A percentile compares a stretch with the other conserved stretches of the same genome.
These are phyloP conservation scores for Kryptopterus vitreolus DNA, from an alignment of 2,797 vertebrate genomes.

Conservation along the genomic window DNA sequence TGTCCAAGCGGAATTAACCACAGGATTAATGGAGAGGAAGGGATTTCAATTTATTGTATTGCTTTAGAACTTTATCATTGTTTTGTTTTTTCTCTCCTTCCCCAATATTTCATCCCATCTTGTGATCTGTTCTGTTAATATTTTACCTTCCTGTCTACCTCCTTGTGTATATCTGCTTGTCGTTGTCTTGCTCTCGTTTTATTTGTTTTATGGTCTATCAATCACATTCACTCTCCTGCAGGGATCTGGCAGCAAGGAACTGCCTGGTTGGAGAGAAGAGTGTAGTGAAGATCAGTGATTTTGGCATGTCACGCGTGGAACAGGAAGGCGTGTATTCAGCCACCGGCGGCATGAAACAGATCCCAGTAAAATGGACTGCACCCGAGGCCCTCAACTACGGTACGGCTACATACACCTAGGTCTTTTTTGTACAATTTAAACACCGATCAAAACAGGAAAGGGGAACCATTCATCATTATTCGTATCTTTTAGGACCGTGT, in stretches of 20 bases:
- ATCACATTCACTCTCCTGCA: constrained; percentile 53
- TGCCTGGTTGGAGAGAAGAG: constrained; percentile 90
- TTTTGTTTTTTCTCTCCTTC: not conserved
- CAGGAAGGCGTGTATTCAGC: constrained; percentile 89
- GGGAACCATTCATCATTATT: not conserved
- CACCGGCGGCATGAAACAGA: constrained; percentile 86
- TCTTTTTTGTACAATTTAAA: constrained; percentile 4
- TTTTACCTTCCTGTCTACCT: not conserved
- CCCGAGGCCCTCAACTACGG: constrained; percentile 94
- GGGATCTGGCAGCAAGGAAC: constrained; percentile 94
- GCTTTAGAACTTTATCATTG: not conserved
- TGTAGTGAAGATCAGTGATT: constrained; percentile 94
- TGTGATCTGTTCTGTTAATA: not conserved
- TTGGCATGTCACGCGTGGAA: constrained; percentile 95
- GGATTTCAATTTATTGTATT: not conserved
- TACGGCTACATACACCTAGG: constrained; percentile 57
- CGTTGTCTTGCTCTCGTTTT: not conserved
- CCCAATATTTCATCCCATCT: not conserved
- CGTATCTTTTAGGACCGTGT: not conserved
- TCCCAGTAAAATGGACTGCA: constrained; percentile 96
- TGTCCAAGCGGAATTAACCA: not conserved
- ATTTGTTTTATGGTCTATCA: constrained; percentile 9
- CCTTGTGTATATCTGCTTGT: constrained; percentile 1
- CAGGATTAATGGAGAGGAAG: not conserved
- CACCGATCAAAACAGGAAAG: not conserved